These are phyloP conservation scores for Ophion obscuratus DNA, from an alignment of 2,888 invertebrate species.

Conservation along the genomic window DNA sequence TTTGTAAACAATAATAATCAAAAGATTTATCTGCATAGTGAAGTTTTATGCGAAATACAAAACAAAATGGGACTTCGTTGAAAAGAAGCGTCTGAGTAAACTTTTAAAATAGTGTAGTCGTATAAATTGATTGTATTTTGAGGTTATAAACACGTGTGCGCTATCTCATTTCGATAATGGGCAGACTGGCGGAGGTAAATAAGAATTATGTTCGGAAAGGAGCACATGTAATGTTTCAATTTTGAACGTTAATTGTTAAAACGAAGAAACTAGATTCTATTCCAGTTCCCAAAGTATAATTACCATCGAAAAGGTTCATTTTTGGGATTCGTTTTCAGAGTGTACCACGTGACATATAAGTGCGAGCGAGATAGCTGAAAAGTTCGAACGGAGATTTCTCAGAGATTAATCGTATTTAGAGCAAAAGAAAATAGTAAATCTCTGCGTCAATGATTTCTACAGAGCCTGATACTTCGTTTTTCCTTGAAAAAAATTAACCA, in stretches of 20 bases:
- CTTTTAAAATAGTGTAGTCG: not conserved
- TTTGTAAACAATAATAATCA: not conserved
- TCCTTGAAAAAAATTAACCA: not conserved
- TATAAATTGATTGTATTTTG: not conserved
- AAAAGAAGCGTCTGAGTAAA: not conserved
- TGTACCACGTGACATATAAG: no score
- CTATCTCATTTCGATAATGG: slow-evolving; percentile 3
- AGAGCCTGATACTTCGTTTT: not conserved
- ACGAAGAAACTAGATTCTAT: not conserved
- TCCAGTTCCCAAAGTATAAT: no score
- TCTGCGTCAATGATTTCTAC: not conserved
- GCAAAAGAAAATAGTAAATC: no score
- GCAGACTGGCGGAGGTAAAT: slow-evolving; percentile 35
- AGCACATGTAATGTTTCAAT: not conserved
- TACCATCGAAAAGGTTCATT: no score
- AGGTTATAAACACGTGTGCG: slow-evolving; percentile 36
- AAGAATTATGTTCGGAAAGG: not conserved
- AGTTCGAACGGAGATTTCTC: no score
- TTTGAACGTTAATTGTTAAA: not conserved
- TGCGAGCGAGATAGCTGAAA: no score
- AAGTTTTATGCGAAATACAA: not conserved
- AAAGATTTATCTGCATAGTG: not conserved
- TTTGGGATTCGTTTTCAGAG: no score
- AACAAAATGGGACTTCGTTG: not conserved
- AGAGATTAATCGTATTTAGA: no score